Evolutionary conservation across 2,888 invertebrate genomes (phyloP).

Genomic region (Xanthia icteritia): DNA sequence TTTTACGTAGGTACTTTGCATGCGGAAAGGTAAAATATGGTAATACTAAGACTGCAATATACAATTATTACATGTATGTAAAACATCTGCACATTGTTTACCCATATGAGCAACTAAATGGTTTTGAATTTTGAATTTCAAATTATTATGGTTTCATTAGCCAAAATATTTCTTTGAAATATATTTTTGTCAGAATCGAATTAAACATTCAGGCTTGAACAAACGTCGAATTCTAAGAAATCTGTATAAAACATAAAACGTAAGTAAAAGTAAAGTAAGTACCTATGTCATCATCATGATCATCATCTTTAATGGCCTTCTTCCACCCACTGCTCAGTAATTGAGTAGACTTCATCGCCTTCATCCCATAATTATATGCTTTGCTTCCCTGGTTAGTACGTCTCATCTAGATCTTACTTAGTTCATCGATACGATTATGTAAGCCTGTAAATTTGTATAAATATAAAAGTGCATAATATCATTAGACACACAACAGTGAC

Average conservation of each 20-base stretch:
- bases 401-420: not conserved
- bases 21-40: too few species aligned
- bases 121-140: too few species aligned
- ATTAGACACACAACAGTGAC: constrained; percentile 33
- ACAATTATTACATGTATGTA: too few species aligned
- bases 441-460: not conserved
- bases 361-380: not conserved
- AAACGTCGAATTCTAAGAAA: constrained; percentile 2
- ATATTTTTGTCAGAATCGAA: not conserved
- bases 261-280: too few species aligned
- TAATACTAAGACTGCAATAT: too few species aligned
- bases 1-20: too few species aligned
- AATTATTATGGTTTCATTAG: not conserved
- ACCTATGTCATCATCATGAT: constrained; percentile 1
- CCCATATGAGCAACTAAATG: too few species aligned
- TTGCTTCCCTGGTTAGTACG: not conserved
- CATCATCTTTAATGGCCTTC: too few species aligned
- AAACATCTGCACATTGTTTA: too few species aligned
- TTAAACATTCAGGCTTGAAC: not conserved
- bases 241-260: not conserved
- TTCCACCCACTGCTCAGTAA: not conserved
- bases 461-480: constrained; percentile 1
- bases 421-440: constrained; percentile 10
- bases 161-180: not conserved
- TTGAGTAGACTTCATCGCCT: not conserved